These are phyloP conservation scores for Illadopsis cleaveri DNA, from an alignment of 2,113 vertebrate species.

Conservation along the genomic window DNA sequence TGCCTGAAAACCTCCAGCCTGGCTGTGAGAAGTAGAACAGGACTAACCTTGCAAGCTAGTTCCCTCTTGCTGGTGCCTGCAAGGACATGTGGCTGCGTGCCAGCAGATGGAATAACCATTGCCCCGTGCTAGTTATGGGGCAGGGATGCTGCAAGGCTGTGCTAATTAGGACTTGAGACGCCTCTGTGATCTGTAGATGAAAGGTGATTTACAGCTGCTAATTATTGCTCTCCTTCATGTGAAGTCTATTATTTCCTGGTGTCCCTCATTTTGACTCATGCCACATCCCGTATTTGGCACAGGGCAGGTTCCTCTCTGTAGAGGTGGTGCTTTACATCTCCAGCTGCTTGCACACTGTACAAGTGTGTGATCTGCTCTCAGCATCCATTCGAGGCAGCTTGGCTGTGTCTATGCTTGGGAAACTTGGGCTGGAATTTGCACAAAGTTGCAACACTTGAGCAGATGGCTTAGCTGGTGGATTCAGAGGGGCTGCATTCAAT, in stretches of 20 bases:
- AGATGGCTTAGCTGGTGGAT: not conserved
- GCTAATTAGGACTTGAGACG: constrained; percentile 11
- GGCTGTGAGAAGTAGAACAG: not conserved
- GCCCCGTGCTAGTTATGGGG: not conserved
- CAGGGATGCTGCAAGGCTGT: not conserved
- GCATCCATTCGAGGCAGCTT: not conserved
- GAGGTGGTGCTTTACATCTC: not conserved
- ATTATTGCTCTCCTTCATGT: constrained; percentile 32
- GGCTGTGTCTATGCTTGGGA: not conserved
- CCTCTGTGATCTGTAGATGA: constrained; percentile 58
- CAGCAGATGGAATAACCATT: not conserved
- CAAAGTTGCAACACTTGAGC: not conserved
- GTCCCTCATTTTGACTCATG: constrained; percentile 24
- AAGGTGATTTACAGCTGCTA: constrained; percentile 45
- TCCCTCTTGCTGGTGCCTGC: constrained; percentile 32
- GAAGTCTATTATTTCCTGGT: constrained; percentile 47
- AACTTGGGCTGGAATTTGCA: not conserved
- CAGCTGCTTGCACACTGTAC: not conserved
- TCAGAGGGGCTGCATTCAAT: not conserved
- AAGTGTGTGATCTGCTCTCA: not conserved
- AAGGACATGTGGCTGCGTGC: not conserved
- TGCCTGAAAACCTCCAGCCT: accelerated
- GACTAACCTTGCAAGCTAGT: not conserved
- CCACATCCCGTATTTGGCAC: not conserved
- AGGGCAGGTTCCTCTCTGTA: not conserved